These are phyloP conservation scores for Stichopus chloronotus DNA, from an alignment of 35 echinoderm and acorn worm genomes.

Conservation along the genomic window DNA sequence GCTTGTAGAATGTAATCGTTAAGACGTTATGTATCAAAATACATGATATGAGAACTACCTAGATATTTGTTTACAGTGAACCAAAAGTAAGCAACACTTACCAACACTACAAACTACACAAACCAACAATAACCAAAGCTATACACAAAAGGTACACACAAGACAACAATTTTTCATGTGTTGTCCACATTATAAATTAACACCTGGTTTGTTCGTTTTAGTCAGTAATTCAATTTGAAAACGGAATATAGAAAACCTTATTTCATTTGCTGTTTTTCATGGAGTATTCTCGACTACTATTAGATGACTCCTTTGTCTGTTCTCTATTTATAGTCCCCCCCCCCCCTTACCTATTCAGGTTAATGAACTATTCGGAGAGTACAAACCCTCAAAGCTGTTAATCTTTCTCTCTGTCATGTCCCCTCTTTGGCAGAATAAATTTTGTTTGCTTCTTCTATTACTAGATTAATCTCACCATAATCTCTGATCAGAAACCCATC, in stretches of 20 bases:
- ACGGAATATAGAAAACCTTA: neutral
- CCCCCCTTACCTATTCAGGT: neutral
- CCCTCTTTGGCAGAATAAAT: neutral
- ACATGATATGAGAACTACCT: too few species aligned
- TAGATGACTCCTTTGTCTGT: neutral
- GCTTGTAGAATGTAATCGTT: too few species aligned
- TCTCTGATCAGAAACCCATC: neutral
- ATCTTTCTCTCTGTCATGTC: neutral
- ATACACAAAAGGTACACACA: too few species aligned
- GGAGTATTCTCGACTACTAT: too few species aligned
- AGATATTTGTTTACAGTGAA: too few species aligned
- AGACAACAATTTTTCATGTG: neutral
- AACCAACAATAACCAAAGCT: too few species aligned
- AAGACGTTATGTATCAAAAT: too few species aligned
- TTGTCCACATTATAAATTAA: neutral
- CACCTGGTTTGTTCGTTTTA: neutral
- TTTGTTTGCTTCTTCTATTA: neutral
- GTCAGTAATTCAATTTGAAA: neutral
- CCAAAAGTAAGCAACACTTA: too few species aligned
- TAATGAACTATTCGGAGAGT: neutral
- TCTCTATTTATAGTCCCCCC: neutral
- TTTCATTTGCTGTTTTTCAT: neutral
- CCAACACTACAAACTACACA: too few species aligned
- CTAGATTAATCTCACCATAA: neutral
- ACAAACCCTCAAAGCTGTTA: neutral